Evolutionary conservation across 2,113 vertebrate species (phyloP).

Genomic region (Deroptyus accipitrinus): DNA sequence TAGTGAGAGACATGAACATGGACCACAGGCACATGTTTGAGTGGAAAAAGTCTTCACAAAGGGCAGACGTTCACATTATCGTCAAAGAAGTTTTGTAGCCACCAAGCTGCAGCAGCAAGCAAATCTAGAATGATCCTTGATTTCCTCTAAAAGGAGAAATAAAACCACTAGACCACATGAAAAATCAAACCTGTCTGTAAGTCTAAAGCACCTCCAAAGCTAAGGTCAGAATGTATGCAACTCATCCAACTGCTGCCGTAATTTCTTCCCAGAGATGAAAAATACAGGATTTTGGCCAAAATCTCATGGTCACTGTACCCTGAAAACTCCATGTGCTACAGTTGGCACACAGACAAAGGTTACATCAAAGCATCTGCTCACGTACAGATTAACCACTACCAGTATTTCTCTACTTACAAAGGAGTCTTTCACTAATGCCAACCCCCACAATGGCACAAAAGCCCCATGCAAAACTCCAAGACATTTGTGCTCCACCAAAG

Average conservation of each 20-base stretch:
- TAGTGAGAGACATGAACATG: neutral
- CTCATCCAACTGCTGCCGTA: neutral
- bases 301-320: neutral
- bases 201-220: neutral
- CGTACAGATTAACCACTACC: neutral
- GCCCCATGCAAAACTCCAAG: neutral
- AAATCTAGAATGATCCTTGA: neutral
- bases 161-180: neutral
- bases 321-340: neutral
- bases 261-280: neutral
- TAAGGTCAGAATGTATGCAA: neutral
- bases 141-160: neutral
- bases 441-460: neutral
- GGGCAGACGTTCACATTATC: neutral
- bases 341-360: neutral
- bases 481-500: neutral
- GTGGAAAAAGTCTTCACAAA: neutral
- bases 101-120: neutral
- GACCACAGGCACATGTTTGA: neutral
- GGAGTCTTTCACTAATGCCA: neutral
- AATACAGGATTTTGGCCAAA: neutral
- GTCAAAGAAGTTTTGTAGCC: neutral
- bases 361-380: constrained; percentile 13
- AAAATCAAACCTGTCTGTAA: neutral
- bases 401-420: neutral